phyloP scores from a whole-genome alignment of 2,797 vertebrate species.

The Hoplostethus atlanticus region DNA sequence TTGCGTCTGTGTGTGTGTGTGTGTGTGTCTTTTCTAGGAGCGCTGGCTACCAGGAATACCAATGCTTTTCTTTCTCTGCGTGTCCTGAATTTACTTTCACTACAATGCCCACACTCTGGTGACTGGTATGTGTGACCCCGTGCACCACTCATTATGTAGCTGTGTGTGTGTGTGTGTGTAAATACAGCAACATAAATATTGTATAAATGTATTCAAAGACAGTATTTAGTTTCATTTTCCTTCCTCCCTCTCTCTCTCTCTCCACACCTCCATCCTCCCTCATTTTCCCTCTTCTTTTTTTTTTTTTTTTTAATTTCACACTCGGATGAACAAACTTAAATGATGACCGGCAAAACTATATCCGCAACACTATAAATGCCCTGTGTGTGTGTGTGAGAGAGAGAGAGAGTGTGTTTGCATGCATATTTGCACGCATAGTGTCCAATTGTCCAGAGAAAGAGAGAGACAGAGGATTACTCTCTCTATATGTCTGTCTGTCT shows the following conservation, averaged over 20 bases:
- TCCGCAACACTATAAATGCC: slow-evolving; percentile 46
- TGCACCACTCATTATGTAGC: not conserved
- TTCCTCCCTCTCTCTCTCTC: not conserved
- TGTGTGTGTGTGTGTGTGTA: not conserved
- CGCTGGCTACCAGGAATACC: slow-evolving; percentile 17
- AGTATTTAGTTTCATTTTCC: slow-evolving; percentile 36
- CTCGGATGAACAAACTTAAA: slow-evolving; percentile 75
- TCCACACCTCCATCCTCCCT: not conserved
- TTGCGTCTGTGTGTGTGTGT: slow-evolving; percentile 12
- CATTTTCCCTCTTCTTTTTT: slow-evolving; percentile 40
- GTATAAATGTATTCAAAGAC: slow-evolving; percentile 48
- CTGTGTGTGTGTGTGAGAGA: slow-evolving; percentile 1
- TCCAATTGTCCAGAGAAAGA: slow-evolving; percentile 17
- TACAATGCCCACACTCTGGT: slow-evolving; percentile 8
- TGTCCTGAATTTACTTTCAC: slow-evolving; percentile 23
- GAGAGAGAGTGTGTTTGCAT: slow-evolving; percentile 29
- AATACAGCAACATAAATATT: slow-evolving; percentile 28
- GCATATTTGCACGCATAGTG: slow-evolving; percentile 6
- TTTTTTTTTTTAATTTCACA: slow-evolving; percentile 83
- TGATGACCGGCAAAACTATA: slow-evolving; percentile 68
- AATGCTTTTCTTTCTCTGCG: slow-evolving; percentile 5
- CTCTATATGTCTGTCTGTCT: too few species aligned
- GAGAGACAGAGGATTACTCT: slow-evolving; percentile 8
- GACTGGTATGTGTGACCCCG: not conserved
- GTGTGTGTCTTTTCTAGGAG: not conserved